Percentiles rank a stretch among this genome's conserved stretches.
These are phyloP conservation scores for Naja naja DNA, from an alignment of 2,113 vertebrate genomes.

Conservation along the genomic window DNA sequence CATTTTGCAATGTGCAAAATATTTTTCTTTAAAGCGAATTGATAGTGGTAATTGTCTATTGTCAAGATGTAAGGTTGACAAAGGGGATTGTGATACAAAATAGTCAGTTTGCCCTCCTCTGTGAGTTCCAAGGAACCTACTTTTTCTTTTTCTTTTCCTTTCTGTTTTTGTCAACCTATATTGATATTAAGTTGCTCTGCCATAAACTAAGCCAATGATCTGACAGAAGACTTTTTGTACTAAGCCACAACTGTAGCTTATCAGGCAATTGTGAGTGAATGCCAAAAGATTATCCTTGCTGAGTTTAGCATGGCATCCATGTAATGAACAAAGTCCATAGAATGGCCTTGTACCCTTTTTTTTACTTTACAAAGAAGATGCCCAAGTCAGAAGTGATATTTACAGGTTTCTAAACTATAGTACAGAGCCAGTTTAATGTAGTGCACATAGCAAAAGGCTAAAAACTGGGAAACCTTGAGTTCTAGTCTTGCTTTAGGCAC, in stretches of 20 bases:
- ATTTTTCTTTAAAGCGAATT: constrained; percentile 45
- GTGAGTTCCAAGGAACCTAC: background rate
- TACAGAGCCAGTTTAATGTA: background rate
- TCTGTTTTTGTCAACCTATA: background rate
- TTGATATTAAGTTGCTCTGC: background rate
- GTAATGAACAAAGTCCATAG: background rate
- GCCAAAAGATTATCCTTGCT: background rate
- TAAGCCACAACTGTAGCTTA: background rate
- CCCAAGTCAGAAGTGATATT: background rate
- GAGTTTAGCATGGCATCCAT: background rate
- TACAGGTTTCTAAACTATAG: background rate
- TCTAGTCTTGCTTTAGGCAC: background rate
- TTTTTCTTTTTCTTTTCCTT: background rate
- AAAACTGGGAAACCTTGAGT: background rate
- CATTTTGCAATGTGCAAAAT: constrained; percentile 12
- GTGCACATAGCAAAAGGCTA: background rate
- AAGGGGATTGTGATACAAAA: background rate
- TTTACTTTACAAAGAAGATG: background rate
- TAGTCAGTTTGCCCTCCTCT: background rate
- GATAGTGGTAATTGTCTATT: constrained; percentile 27
- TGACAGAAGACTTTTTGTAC: background rate
- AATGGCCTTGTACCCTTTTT: background rate
- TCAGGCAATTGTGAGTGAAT: background rate
- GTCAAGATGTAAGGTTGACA: background rate
- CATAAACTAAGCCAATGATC: background rate